phyloP scores from a whole-genome alignment of 1,140 invertebrate genomes.

The Calycopis cecrops region DNA sequence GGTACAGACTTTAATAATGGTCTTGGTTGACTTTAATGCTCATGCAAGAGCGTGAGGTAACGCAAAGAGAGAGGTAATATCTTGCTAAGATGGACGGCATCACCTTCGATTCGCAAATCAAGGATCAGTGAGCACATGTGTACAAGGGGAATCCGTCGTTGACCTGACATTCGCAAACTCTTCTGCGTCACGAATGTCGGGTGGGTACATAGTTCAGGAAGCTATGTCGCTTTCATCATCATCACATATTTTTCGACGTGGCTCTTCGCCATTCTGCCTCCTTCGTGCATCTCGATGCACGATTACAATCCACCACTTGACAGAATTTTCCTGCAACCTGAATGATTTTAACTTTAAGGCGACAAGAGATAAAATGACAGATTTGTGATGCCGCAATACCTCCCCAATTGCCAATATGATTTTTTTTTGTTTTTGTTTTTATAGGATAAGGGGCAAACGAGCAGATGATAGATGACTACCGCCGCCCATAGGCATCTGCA shows the following conservation, averaged over 20 bases:
- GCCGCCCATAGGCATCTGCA: too few relatives aligned
- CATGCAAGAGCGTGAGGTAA: slow-evolving; percentile 10
- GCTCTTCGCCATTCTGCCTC: background rate
- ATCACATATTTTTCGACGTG: background rate
- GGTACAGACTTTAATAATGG: background rate
- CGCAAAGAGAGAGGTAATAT: background rate
- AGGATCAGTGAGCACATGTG: background rate
- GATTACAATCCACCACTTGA: background rate
- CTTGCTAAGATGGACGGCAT: slow-evolving; percentile 1
- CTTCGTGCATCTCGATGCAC: background rate
- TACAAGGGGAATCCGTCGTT: background rate
- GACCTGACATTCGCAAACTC: background rate
- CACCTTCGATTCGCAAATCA: background rate
- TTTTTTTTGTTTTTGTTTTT: too few relatives aligned
- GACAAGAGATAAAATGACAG: too few relatives aligned
- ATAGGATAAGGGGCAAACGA: too few relatives aligned
- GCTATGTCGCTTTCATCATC: background rate
- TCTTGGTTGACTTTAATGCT: background rate
- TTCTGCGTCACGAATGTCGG: background rate
- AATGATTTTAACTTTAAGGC: too few relatives aligned
- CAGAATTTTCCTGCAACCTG: too few relatives aligned
- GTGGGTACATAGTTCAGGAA: background rate
- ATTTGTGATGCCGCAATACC: too few relatives aligned
- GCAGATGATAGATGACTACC: too few relatives aligned
- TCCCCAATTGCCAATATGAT: too few relatives aligned